Base-by-base conservation (phyloP, 1,140 invertebrate species). In the Hirudo medicinalis region DNA sequence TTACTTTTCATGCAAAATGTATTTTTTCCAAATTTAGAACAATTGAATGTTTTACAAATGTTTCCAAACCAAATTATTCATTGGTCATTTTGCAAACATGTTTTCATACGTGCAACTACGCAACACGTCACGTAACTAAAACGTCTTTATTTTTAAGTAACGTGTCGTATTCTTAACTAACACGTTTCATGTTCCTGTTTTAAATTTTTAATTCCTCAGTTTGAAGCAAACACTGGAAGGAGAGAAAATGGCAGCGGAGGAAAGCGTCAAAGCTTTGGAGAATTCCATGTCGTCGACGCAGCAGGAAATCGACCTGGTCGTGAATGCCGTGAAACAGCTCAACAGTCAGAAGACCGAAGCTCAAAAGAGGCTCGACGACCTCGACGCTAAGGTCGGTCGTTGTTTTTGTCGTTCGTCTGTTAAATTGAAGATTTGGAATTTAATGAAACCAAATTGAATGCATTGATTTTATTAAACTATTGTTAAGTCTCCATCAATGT, bases 261-360 rank as follows among this genome's bases (percentile, higher is more conserved):
- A 9, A 9, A 53, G 25, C 17, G 22, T 54, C 6, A 40, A 54
- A 53, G 6, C 69, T 0, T 53, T 25, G 13, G 43, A 25, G n/a
- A 53, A 11, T 49, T 36, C n/a, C n/a, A 54, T 70, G 43, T 6
- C n/a, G 53, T 49, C 69, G 22, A n/a, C 25, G 15, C n/a, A 54
- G 43, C 69, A 70, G 54, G 72, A 73, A 53, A 79, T 93, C 71
- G 91, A 95, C 78, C 93, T 92, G 0, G 83, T 96, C 69, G 87
- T 89, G 54, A 90, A 92, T 20, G 95, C 94, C 27, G 80, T 95
- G 17, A 94, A 92, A 82, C 93, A 97, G 80, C 84, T 97, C 76
- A 91, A 94, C 83, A 92, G 90, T 82, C 93, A 97, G 84, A 91
- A 91, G 83, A 90, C 90, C 53, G 91, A 94, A 82, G 93, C 93